Percentiles rank a stretch among this genome's conserved stretches.
Evolutionary conservation across 1,140 invertebrate species (phyloP).

Genomic region (Popillia japonica): DNA sequence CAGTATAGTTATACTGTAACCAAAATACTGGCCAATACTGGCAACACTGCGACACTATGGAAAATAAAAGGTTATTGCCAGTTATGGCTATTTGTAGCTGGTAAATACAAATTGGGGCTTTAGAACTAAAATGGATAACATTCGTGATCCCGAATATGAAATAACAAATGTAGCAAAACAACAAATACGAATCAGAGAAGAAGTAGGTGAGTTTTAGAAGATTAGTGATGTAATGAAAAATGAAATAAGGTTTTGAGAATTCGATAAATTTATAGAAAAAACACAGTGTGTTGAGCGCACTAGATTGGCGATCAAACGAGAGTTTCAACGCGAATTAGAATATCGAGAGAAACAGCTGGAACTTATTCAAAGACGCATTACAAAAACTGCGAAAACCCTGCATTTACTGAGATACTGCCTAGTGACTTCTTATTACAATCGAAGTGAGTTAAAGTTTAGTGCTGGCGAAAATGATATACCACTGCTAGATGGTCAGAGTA

Average conservation of each 20-base stretch:
- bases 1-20: no score
- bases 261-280: slow-evolving; percentile 49
- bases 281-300: slow-evolving; percentile 49
- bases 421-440: slow-evolving; percentile 73
- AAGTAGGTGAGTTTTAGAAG: slow-evolving; percentile 50
- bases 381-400: slow-evolving; percentile 69
- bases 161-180: slow-evolving; percentile 47
- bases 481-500: slow-evolving; percentile 62
- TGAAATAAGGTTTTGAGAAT: neutral
- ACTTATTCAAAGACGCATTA: slow-evolving; percentile 68
- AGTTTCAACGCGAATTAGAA: slow-evolving; percentile 55
- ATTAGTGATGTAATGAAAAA: neutral
- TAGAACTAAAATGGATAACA: slow-evolving; percentile 11
- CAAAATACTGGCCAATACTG: no score
- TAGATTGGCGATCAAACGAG: slow-evolving; percentile 51
- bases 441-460: slow-evolving; percentile 65
- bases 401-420: slow-evolving; percentile 76
- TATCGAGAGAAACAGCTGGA: slow-evolving; percentile 55
- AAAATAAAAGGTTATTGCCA: no score
- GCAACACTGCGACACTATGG: no score
- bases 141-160: slow-evolving; percentile 56
- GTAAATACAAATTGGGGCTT: no score
- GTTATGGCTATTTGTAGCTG: no score
- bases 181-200: slow-evolving; percentile 50
- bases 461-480: slow-evolving; percentile 53